Evolutionary conservation across 2,888 invertebrate genomes (phyloP).

Genomic region (Lordiphosa andalusiaca): DNA sequence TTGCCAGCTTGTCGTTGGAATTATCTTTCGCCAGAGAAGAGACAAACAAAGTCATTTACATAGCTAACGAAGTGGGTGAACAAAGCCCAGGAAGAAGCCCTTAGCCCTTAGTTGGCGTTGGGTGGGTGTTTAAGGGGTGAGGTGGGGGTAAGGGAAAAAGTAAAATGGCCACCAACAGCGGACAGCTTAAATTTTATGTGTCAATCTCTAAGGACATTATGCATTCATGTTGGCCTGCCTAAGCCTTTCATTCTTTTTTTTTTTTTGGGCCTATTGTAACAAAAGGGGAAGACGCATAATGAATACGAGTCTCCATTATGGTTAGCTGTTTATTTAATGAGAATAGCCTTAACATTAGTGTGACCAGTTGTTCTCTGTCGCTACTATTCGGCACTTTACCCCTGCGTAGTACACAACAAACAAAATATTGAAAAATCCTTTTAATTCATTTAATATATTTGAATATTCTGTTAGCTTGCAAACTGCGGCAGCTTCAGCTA

Average conservation of each 20-base stretch:
- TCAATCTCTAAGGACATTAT: conserved; percentile 60
- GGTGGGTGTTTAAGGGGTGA: neutral
- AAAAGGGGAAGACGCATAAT: conserved; percentile 36
- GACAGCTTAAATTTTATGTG: conserved; percentile 57
- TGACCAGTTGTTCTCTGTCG: too few relatives aligned
- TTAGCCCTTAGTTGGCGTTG: neutral
- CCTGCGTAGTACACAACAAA: neutral
- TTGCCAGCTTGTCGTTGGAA: conserved; percentile 66
- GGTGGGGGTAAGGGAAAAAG: conserved; percentile 15
- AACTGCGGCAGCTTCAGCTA: neutral
- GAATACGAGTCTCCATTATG: conserved; percentile 34
- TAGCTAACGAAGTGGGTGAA: conserved; percentile 70
- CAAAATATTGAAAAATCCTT: neutral
- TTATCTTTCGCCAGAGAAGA: conserved; percentile 40
- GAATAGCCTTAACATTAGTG: too few relatives aligned
- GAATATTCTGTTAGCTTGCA: neutral
- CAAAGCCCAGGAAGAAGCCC: conserved; percentile 20
- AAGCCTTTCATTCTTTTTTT: conserved; percentile 48
- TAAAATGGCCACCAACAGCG: conserved; percentile 55
- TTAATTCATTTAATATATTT: neutral
- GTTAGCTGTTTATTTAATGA: too few relatives aligned
- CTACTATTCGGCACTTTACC: too few relatives aligned
- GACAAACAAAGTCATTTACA: conserved; percentile 73
- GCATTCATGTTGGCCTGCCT: conserved; percentile 48
- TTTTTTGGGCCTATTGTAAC: conserved; percentile 4